Percentiles rank a stretch among this genome's conserved stretches.
Evolutionary conservation across 2,797 vertebrate species (phyloP).

Genomic region (Heteromormyrus szaboi): DNA sequence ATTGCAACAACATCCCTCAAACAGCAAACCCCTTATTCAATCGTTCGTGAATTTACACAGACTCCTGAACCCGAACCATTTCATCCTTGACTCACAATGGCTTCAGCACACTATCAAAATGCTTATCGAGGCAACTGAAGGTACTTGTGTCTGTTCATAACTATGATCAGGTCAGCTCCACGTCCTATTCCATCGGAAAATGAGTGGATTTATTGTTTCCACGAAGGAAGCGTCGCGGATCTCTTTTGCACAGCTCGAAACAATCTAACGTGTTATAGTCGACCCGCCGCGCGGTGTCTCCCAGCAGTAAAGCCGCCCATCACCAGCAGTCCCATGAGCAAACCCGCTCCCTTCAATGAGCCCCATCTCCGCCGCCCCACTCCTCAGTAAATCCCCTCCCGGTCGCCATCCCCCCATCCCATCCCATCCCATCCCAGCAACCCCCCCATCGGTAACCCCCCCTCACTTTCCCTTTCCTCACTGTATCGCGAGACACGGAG

Average conservation of each 20-base stretch:
- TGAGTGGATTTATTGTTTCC: neutral
- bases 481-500: conserved; percentile 44
- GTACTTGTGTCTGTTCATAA: neutral
- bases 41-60: neutral
- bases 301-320: neutral
- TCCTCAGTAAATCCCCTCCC: neutral
- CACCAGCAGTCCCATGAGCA: neutral
- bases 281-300: neutral
- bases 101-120: neutral
- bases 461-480: conserved; percentile 21
- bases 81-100: neutral
- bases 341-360: neutral
- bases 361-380: neutral
- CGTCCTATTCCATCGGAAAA: neutral
- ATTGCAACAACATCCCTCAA: neutral
- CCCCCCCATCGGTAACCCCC: conserved; percentile 12
- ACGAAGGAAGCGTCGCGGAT: neutral
- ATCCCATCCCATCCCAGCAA: neutral
- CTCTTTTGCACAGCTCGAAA: neutral
- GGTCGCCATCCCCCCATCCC: neutral
- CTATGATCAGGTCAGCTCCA: neutral
- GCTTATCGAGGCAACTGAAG: neutral
- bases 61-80: neutral
- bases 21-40: neutral
- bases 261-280: neutral